Evolutionary conservation across 2,888 invertebrate species (phyloP), one percentile per base, ranked within the genome.

Genomic region (Mylabris sibirica): DNA sequence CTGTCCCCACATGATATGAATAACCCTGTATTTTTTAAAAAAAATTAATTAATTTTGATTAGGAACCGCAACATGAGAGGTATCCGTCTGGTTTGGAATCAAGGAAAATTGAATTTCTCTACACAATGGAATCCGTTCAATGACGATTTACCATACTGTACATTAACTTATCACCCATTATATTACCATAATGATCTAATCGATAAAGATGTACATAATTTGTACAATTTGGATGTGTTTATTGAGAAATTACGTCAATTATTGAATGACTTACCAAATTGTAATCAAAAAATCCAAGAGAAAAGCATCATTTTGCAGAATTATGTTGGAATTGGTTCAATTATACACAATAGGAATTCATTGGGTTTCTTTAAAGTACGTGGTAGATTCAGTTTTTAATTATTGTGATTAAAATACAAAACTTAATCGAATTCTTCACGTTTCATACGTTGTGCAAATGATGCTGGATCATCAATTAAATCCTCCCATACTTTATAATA

Each of bases 111-210:
- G 57, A 86, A 91, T 41, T 81, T 92, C 76, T 87, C 88, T 74
- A 90, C 90, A n/a, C 90, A 90, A 69, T 96, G 96, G 96, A 95
- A 95, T 84, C 95, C 95, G 0, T 94, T 94, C 85, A 90, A 90
- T 73, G 90, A 89, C 69, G 90, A 92, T 68, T 91, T 95, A 71
- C 95, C 95, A 0, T 93, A 91, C 85, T 84, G 90, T 38, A 95
- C 94, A 0, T 91, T 92, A 76, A 90, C 93, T 0, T 93, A 93
- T 66, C 96, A 96, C 85, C 95, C 95, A 8, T 87, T 93, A 44
- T 90, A 88, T 78, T 91, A 90, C 88, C 90, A 91, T 79, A 91
- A 91, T 89, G 84, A 83, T 68, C 82, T 80, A 67, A 76, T 75
- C 3, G 80, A 81, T 66, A 81, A 82, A 68, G 79, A 78, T 65